Evolutionary conservation across 2,888 invertebrate genomes (phyloP).

Genomic region (Phortica magna): DNA sequence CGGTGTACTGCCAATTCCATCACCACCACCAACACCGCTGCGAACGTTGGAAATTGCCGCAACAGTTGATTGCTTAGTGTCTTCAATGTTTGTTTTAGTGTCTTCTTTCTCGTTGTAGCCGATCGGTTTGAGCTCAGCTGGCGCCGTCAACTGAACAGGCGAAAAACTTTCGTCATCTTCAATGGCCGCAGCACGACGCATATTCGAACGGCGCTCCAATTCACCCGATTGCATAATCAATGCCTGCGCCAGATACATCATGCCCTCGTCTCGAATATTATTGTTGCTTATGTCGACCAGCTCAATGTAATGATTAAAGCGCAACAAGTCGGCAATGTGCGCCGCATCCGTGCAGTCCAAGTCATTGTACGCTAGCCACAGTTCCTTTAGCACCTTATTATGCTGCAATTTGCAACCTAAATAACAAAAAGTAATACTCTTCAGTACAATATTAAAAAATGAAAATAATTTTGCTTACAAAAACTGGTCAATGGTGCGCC

Average conservation of each 20-base stretch:
- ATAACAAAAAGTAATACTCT: constrained; percentile 45
- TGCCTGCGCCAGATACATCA: constrained; percentile 86
- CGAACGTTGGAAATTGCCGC: background rate
- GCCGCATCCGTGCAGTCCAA: constrained; percentile 86
- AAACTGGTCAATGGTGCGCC: constrained; percentile 87
- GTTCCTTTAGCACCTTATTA: constrained; percentile 87
- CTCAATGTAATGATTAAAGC: constrained; percentile 86
- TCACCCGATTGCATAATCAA: constrained; percentile 83
- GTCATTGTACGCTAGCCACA: constrained; percentile 90
- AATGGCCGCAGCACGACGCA: constrained; percentile 68
- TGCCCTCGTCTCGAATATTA: constrained; percentile 82
- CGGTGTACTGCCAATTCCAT: background rate
- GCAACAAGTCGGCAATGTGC: constrained; percentile 87
- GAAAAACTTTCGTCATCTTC: constrained; percentile 67
- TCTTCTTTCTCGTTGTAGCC: constrained; percentile 9
- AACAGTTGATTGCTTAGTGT: background rate
- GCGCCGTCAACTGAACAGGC: constrained; percentile 49
- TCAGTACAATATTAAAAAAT: background rate
- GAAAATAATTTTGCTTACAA: constrained; percentile 79
- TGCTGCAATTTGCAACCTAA: constrained; percentile 88
- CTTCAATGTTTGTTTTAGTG: background rate
- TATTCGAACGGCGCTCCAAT: constrained; percentile 68
- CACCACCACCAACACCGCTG: background rate
- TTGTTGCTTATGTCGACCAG: constrained; percentile 89
- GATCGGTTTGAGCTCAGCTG: constrained; percentile 18